phyloP scores from a whole-genome alignment of 2,113 vertebrate genomes.

The Climacteris rufus region DNA sequence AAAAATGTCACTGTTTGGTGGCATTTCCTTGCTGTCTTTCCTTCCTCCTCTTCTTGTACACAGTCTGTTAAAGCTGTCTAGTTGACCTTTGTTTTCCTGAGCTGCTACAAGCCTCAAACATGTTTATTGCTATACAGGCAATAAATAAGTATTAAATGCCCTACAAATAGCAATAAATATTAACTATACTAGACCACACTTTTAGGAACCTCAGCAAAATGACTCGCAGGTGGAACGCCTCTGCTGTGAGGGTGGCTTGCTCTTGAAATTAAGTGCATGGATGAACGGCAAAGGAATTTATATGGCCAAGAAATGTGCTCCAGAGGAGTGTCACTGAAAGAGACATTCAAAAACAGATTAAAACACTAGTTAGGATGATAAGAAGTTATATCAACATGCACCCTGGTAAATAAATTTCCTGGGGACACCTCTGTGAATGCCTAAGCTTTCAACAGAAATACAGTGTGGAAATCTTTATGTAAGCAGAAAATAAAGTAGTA shows the following conservation, averaged over 20 bases:
- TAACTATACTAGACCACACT: background rate
- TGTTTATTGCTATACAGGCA: background rate
- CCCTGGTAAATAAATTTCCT: background rate
- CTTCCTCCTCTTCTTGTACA: background rate
- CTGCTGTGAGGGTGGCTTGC: background rate
- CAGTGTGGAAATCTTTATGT: background rate
- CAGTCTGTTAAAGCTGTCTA: background rate
- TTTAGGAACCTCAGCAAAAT: background rate
- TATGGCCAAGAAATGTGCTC: background rate
- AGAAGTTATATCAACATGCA: background rate
- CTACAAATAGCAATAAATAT: conserved; percentile 28
- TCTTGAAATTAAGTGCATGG: background rate
- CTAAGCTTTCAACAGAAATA: background rate
- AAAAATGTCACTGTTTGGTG: background rate
- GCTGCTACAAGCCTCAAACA: background rate
- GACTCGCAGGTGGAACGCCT: background rate
- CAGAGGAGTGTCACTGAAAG: background rate
- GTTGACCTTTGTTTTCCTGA: background rate
- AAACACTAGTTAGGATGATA: background rate
- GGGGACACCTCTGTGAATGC: background rate
- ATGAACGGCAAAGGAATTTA: background rate
- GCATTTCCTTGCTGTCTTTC: background rate
- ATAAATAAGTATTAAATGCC: background rate
- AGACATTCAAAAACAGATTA: background rate
- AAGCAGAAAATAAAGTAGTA: background rate